Conservation (phyloP, 2,888 invertebrate genomes). For the Philereme transversata region DNA sequence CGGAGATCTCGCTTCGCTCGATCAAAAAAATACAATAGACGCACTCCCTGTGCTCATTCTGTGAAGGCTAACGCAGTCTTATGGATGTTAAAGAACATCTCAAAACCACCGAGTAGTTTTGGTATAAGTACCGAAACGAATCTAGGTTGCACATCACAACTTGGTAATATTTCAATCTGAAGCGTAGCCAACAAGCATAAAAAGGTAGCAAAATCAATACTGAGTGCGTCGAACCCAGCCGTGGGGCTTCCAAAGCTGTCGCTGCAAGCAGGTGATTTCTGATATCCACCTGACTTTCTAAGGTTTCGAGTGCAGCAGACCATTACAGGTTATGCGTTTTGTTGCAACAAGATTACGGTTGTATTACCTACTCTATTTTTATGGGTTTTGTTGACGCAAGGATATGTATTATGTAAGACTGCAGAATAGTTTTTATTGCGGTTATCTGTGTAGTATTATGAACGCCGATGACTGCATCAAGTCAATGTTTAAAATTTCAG, state of each 20-base stretch:
- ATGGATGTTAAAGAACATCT: too few relatives aligned
- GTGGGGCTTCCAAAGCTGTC: conserved; percentile 54
- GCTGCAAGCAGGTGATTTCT: conserved; percentile 44
- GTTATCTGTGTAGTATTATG: too few relatives aligned
- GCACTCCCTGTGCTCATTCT: too few relatives aligned
- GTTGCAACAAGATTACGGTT: conserved; percentile 36
- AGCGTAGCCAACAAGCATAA: conserved; percentile 26
- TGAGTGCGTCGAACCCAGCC: conserved; percentile 53
- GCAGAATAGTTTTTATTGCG: too few relatives aligned
- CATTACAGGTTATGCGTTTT: conserved; percentile 35
- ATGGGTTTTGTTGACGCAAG: conserved; percentile 5
- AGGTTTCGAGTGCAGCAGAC: conserved; percentile 48
- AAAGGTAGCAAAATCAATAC: conserved; percentile 47
- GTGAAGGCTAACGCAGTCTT: too few relatives aligned
- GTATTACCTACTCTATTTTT: conserved; percentile 19
- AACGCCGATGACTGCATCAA: too few relatives aligned
- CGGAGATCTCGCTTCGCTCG: too few relatives aligned
- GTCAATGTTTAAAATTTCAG: too few relatives aligned
- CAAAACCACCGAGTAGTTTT: background rate
- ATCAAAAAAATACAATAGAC: too few relatives aligned
- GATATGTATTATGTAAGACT: background rate
- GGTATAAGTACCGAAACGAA: conserved; percentile 4
- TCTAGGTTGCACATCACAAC: conserved; percentile 11
- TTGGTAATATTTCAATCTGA: conserved; percentile 29
- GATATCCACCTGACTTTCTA: conserved; percentile 49